Percentiles rank a stretch among this genome's conserved stretches.
Conservation (phyloP, 1,140 invertebrate genomes). For the Sweltsa coloradensis region DNA sequence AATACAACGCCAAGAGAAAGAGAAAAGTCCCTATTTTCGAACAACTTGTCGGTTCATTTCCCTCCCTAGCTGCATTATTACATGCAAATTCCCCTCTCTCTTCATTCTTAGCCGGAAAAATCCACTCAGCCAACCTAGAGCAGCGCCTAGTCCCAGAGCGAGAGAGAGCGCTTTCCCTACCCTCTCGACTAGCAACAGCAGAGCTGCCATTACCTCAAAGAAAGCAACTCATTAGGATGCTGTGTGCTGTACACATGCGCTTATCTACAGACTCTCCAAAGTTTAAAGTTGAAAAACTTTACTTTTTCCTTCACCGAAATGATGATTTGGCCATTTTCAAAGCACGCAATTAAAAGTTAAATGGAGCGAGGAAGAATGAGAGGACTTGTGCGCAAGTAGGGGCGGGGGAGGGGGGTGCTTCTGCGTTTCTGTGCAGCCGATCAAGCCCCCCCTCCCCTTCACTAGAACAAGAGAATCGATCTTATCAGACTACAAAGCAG, state of each 20-base stretch:
- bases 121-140: background rate
- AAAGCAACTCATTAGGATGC: constrained; percentile 12
- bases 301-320: constrained; percentile 11
- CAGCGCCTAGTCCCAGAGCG: background rate
- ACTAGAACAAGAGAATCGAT: too few relatives aligned
- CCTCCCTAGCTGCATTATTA: constrained; percentile 1
- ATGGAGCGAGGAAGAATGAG: constrained; percentile 9
- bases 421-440: too few relatives aligned
- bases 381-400: background rate
- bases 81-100: constrained; percentile 3
- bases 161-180: constrained; percentile 1
- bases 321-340: constrained; percentile 14
- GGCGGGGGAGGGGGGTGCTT: background rate
- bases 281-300: constrained; percentile 11
- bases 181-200: too few relatives aligned
- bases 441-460: too few relatives aligned
- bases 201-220: constrained; percentile 13
- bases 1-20: too few relatives aligned
- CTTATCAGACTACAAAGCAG: too few relatives aligned
- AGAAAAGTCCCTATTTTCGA: too few relatives aligned
- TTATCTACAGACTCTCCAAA: background rate
- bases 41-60: background rate
- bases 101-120: constrained; percentile 9
- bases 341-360: constrained; percentile 14
- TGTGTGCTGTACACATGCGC: too few relatives aligned